Conservation (phyloP, 2,113 vertebrate species). For the Vulpes ferrilata region DNA sequence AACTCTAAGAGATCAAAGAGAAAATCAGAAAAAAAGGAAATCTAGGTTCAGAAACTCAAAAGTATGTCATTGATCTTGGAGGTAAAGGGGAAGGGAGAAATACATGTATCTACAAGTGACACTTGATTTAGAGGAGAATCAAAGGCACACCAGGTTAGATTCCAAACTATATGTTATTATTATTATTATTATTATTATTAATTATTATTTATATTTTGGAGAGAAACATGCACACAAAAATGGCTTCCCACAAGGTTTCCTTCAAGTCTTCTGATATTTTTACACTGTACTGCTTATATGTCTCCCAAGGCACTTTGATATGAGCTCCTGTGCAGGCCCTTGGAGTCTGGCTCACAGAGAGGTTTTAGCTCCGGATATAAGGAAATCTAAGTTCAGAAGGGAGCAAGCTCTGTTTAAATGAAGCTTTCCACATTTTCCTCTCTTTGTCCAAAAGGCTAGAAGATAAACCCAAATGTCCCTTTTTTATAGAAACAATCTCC, state of each 20-base stretch:
- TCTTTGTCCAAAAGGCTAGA: slow-evolving; percentile 61
- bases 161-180: not conserved
- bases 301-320: not conserved
- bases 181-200: not conserved
- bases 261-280: not conserved
- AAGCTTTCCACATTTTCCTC: slow-evolving; percentile 70
- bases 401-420: slow-evolving; percentile 73
- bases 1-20: not conserved
- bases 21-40: slow-evolving; percentile 33
- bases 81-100: not conserved
- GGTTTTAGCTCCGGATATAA: slow-evolving; percentile 68
- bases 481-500: slow-evolving; percentile 59
- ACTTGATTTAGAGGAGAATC: not conserved
- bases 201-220: not conserved
- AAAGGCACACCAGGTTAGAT: not conserved
- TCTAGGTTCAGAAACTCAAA: slow-evolving; percentile 14
- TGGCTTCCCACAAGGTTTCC: not conserved
- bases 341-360: not conserved
- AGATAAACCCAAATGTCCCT: slow-evolving; percentile 58
- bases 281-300: not conserved
- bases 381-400: slow-evolving; percentile 76
- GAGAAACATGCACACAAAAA: not conserved
- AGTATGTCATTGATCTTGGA: not conserved
- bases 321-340: not conserved
- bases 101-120: not conserved